phyloP scores from a whole-genome alignment of 2,797 vertebrate genomes.

The Poecilia velifera region DNA sequence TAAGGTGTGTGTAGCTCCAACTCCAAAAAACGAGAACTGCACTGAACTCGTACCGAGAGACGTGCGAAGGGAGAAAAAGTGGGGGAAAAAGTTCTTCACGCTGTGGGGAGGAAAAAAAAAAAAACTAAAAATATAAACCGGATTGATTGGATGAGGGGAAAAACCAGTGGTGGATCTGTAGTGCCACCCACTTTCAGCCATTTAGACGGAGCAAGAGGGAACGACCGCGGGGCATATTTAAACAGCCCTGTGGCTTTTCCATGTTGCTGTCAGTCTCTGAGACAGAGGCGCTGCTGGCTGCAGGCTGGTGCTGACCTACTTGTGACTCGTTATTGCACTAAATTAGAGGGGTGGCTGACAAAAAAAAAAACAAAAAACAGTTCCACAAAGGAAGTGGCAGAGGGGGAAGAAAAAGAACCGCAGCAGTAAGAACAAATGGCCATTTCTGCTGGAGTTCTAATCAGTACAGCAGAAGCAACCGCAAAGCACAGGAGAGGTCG shows the following conservation, averaged over 20 bases:
- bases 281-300: slow-evolving; percentile 52
- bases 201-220: slow-evolving; percentile 50
- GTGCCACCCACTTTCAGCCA: slow-evolving; percentile 66
- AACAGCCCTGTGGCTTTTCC: slow-evolving; percentile 73
- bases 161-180: slow-evolving; percentile 44
- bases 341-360: slow-evolving; percentile 75
- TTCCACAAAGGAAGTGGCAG: slow-evolving; percentile 53
- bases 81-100: slow-evolving; percentile 37
- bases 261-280: slow-evolving; percentile 73
- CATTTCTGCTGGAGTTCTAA: slow-evolving; percentile 77
- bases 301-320: slow-evolving; percentile 78
- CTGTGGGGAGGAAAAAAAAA: slow-evolving; percentile 20
- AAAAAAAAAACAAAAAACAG: slow-evolving; percentile 43
- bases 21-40: slow-evolving; percentile 46
- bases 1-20: slow-evolving; percentile 66
- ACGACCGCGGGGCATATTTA: slow-evolving; percentile 72
- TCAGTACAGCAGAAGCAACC: slow-evolving; percentile 73
- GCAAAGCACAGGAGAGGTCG: slow-evolving; percentile 54
- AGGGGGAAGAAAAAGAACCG: slow-evolving; percentile 21
- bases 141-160: slow-evolving; percentile 39
- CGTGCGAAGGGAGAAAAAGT: slow-evolving; percentile 18
- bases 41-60: slow-evolving; percentile 51
- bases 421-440: slow-evolving; percentile 76
- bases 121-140: slow-evolving; percentile 49
- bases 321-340: slow-evolving; percentile 72